Conservation (phyloP, 2,113 vertebrate species). For the Alaudala cheleensis region DNA sequence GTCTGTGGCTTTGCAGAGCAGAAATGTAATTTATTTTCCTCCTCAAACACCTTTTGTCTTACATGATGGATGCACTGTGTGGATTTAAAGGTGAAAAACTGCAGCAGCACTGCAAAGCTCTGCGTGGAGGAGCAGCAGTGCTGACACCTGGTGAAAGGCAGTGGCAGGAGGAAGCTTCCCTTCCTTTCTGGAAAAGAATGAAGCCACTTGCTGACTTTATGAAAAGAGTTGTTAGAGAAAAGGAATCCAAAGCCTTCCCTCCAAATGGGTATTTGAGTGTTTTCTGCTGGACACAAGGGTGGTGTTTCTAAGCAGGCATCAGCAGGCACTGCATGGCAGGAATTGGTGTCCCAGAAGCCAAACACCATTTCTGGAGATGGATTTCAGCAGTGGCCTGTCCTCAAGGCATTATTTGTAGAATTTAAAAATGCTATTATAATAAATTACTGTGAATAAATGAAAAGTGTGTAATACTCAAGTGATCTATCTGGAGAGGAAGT, state of each 20-base stretch:
- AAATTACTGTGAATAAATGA: not conserved
- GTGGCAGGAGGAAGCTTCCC: not conserved
- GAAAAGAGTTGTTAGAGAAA: not conserved
- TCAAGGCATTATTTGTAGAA: not conserved
- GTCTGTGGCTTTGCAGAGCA: not conserved
- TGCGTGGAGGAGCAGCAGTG: conserved; percentile 27
- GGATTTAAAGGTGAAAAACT: not conserved
- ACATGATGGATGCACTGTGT: not conserved
- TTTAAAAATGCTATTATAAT: not conserved
- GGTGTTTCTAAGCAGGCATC: not conserved
- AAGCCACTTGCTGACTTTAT: not conserved
- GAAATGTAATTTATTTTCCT: not conserved
- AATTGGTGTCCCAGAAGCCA: not conserved
- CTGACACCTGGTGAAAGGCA: conserved; percentile 50
- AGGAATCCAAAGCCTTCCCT: conserved; percentile 53
- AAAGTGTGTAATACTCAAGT: conserved; percentile 39
- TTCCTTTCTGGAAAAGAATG: not conserved
- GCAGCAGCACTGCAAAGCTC: not conserved
- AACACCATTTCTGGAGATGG: not conserved
- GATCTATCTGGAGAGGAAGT: conserved; percentile 58
- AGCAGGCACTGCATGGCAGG: not conserved
- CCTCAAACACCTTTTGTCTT: conserved; percentile 12
- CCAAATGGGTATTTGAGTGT: conserved; percentile 58
- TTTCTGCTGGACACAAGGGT: not conserved
- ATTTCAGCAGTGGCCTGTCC: not conserved